These are phyloP conservation scores for Tenebrosternarchus preto DNA, from an alignment of 2,113 vertebrate genomes.

Conservation along the genomic window DNA sequence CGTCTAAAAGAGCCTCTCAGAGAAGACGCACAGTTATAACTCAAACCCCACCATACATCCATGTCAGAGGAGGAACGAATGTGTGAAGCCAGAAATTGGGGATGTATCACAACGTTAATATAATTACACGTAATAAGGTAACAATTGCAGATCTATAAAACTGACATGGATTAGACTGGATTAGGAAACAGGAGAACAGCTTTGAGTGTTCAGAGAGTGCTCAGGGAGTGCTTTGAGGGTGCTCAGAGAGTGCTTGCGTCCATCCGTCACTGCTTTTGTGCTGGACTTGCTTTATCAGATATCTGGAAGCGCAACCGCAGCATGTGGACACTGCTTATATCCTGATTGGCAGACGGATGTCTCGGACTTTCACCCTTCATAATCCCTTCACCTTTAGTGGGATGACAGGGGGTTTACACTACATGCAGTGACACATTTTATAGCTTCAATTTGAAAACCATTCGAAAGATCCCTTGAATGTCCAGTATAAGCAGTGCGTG, in stretches of 20 bases:
- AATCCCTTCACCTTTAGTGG: slow-evolving; percentile 26
- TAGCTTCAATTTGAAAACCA: not conserved
- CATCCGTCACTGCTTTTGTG: slow-evolving; percentile 33
- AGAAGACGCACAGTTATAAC: slow-evolving; percentile 43
- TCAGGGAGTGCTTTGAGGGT: too few species aligned
- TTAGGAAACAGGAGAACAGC: slow-evolving; percentile 42
- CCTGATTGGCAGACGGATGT: too few species aligned
- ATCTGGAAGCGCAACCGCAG: not conserved
- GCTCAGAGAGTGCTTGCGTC: slow-evolving; percentile 19
- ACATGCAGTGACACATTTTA: slow-evolving; percentile 4
- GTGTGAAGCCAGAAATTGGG: not conserved
- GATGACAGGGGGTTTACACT: not conserved
- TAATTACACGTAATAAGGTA: too few species aligned
- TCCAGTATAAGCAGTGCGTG: too few species aligned
- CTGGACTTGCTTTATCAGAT: slow-evolving; percentile 34
- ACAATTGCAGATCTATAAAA: too few species aligned
- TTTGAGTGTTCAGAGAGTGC: too few species aligned
- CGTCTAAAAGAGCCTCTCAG: slow-evolving; percentile 30
- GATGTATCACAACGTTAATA: too few species aligned
- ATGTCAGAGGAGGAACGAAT: not conserved
- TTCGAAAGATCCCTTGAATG: not conserved
- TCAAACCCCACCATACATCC: slow-evolving; percentile 14
- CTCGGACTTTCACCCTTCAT: not conserved
- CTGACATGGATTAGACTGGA: too few species aligned
- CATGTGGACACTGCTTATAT: too few species aligned